Percentiles rank a stretch among this genome's conserved stretches.
phyloP scores from a whole-genome alignment of 2,888 invertebrate genomes.

The Plagodis dolabraria region DNA sequence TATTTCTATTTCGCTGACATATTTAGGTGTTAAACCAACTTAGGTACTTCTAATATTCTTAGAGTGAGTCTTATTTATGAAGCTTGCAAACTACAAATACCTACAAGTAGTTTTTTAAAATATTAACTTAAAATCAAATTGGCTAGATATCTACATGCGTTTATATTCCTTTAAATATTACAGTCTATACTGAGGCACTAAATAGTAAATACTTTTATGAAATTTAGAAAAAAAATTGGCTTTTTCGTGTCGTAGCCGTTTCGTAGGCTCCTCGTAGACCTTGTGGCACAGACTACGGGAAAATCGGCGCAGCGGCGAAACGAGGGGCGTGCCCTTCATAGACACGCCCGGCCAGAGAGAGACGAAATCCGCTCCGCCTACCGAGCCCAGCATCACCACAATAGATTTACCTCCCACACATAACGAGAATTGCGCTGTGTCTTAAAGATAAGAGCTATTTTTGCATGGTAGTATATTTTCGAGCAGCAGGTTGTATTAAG shows the following conservation, averaged over 20 bases:
- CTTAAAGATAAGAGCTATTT: slow-evolving; percentile 49
- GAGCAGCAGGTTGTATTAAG: slow-evolving; percentile 22
- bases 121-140: too few species aligned
- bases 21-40: too few species aligned
- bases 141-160: too few species aligned
- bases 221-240: neutral
- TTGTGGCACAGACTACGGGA: slow-evolving; percentile 47
- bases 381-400: slow-evolving; percentile 51
- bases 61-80: too few species aligned
- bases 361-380: slow-evolving; percentile 69
- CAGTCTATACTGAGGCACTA: too few species aligned
- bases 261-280: slow-evolving; percentile 35
- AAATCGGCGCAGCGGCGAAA: slow-evolving; percentile 43
- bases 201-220: too few species aligned
- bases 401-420: slow-evolving; percentile 23
- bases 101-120: too few species aligned
- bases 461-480: slow-evolving; percentile 29
- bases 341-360: slow-evolving; percentile 76
- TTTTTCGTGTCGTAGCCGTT: slow-evolving; percentile 6
- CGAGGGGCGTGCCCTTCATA: slow-evolving; percentile 62
- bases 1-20: too few species aligned
- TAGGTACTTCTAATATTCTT: too few species aligned
- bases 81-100: too few species aligned
- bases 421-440: slow-evolving; percentile 25
- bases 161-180: too few species aligned